Percentiles rank a stretch among this genome's conserved stretches.
phyloP scores from a whole-genome alignment of 2,113 vertebrate species.

The Poeciliopsis occidentalis region DNA sequence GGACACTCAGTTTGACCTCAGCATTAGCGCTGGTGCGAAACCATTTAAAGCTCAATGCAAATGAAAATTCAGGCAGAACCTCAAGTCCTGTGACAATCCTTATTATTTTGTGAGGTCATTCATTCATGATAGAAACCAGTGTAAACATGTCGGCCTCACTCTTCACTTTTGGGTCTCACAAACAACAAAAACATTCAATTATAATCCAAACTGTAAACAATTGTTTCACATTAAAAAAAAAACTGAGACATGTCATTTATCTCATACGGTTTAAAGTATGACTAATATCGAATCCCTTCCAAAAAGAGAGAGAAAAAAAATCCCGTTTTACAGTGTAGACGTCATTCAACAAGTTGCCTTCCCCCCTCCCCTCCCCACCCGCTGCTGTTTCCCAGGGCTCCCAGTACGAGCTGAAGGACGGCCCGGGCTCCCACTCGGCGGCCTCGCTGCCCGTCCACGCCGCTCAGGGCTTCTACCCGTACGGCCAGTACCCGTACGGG shows the following conservation, averaged over 20 bases:
- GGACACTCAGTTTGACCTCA: neutral
- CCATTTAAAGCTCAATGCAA: too few species aligned
- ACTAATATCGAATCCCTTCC: neutral
- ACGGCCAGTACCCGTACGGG: slow-evolving; percentile 96
- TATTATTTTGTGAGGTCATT: neutral
- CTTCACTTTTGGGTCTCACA: neutral
- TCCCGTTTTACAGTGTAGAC: neutral
- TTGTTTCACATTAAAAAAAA: too few species aligned
- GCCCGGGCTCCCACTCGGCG: slow-evolving; percentile 89
- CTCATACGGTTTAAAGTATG: neutral
- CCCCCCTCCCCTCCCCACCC: slow-evolving; percentile 38
- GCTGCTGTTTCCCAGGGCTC: slow-evolving; percentile 84
- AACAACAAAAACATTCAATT: neutral
- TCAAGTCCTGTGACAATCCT: neutral
- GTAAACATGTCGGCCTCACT: neutral
- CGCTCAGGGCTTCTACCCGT: slow-evolving; percentile 94
- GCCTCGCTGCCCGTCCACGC: slow-evolving; percentile 92
- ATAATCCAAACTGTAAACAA: neutral
- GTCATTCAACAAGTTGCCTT: slow-evolving; percentile 58
- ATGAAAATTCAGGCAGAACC: neutral
- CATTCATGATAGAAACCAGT: neutral
- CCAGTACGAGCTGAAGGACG: slow-evolving; percentile 97
- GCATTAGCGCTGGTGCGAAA: neutral
- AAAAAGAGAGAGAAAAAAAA: neutral
- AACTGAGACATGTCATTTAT: neutral